These are phyloP conservation scores for Zaprionus kolodkinae DNA, from an alignment of 1,140 invertebrate species.

Conservation along the genomic window DNA sequence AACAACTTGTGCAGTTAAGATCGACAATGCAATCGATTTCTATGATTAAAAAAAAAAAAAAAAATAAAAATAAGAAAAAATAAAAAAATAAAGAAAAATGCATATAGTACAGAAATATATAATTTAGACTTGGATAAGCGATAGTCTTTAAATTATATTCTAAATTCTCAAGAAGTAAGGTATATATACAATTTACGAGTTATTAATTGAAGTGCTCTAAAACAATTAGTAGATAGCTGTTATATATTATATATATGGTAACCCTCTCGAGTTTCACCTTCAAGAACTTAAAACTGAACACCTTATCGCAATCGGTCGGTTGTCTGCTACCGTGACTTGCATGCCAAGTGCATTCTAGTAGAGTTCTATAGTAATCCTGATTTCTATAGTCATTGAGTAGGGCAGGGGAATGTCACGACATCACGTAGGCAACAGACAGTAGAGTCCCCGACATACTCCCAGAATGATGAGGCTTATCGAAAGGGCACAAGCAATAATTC, in stretches of 20 bases:
- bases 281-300: not conserved
- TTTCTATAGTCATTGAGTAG: not conserved
- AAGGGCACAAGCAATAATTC: not conserved
- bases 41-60: too few relatives aligned
- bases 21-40: not conserved
- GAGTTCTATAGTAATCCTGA: not conserved
- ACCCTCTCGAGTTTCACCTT: slow-evolving; percentile 1
- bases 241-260: not conserved
- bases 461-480: not conserved
- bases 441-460: too few relatives aligned
- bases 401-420: not conserved
- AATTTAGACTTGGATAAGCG: too few relatives aligned
- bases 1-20: not conserved
- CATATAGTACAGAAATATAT: too few relatives aligned
- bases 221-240: not conserved
- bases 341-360: not conserved
- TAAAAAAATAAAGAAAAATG: too few relatives aligned
- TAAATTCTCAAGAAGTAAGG: too few relatives aligned
- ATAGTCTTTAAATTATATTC: too few relatives aligned
- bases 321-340: not conserved
- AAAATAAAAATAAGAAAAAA: too few relatives aligned
- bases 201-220: not conserved
- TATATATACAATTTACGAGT: not conserved
- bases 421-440: not conserved
- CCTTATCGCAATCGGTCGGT: not conserved